These are phyloP conservation scores for Chromobotia macracanthus DNA, from an alignment of 2,797 vertebrate species.

Conservation along the genomic window DNA sequence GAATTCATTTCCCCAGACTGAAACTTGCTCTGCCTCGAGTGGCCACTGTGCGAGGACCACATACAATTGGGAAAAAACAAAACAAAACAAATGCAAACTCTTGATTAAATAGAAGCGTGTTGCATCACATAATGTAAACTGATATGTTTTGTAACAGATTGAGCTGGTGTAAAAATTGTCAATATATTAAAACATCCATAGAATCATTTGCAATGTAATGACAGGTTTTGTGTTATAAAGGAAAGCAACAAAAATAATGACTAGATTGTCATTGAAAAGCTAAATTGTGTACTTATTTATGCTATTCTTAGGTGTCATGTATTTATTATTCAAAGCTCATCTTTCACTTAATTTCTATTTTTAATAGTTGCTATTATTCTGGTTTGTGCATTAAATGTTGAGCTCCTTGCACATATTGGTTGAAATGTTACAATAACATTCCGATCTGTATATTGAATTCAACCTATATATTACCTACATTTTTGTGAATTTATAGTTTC, in stretches of 20 bases:
- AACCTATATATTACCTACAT: no score
- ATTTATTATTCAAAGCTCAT: no score
- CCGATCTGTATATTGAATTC: no score
- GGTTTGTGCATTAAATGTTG: no score
- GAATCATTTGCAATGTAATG: background rate
- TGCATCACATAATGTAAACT: background rate
- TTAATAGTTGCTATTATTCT: no score
- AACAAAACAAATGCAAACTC: conserved; percentile 7
- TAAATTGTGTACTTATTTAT: background rate
- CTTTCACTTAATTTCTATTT: no score
- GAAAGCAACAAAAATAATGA: background rate
- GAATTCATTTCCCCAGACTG: conserved; percentile 32
- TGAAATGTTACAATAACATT: no score
- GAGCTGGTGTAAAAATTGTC: background rate
- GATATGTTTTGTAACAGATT: conserved; percentile 8
- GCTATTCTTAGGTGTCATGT: no score
- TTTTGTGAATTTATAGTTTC: no score
- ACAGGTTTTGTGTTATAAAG: background rate
- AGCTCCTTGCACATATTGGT: no score
- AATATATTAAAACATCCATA: background rate
- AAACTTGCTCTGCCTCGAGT: conserved; percentile 52
- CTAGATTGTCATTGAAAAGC: background rate
- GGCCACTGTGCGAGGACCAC: conserved; percentile 14
- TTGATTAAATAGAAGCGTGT: conserved; percentile 16
- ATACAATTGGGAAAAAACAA: conserved; percentile 36